Evolutionary conservation across 2,113 vertebrate genomes (phyloP).

Genomic region (Dicerorhinus sumatrensis): DNA sequence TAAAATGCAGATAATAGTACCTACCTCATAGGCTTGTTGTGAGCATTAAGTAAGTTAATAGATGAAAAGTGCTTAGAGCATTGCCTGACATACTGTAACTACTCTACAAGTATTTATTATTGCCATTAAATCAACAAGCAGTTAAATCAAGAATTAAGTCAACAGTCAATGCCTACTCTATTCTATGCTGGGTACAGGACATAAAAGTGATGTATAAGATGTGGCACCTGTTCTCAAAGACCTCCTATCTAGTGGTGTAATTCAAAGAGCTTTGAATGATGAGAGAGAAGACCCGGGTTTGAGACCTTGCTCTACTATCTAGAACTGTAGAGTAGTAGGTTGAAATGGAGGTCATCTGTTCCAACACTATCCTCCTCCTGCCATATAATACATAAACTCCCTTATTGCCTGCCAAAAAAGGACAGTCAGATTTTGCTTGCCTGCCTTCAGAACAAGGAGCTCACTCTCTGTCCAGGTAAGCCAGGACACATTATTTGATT

Average conservation of each 20-base stretch:
- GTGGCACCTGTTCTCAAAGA: neutral
- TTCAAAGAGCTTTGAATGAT: neutral
- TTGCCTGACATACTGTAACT: neutral
- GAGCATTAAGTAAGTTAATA: neutral
- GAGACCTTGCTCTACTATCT: neutral
- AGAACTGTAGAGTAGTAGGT: neutral
- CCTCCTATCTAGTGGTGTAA: neutral
- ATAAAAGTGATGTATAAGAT: neutral
- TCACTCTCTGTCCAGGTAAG: neutral
- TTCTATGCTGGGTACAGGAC: neutral
- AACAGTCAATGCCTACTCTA: neutral
- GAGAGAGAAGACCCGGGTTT: neutral
- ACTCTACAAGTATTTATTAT: neutral
- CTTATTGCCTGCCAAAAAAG: neutral
- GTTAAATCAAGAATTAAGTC: neutral
- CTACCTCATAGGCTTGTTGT: neutral
- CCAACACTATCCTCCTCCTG: neutral
- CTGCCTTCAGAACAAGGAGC: neutral
- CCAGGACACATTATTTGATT: neutral
- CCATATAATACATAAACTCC: neutral
- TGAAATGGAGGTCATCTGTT: neutral
- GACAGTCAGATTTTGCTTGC: neutral
- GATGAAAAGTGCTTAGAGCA: neutral
- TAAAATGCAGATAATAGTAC: neutral
- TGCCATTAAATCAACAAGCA: neutral